Evolutionary conservation across 37 sponge, comb jelly and placozoan genomes (phyloP).

Genomic region (Tethya wilhelma): DNA sequence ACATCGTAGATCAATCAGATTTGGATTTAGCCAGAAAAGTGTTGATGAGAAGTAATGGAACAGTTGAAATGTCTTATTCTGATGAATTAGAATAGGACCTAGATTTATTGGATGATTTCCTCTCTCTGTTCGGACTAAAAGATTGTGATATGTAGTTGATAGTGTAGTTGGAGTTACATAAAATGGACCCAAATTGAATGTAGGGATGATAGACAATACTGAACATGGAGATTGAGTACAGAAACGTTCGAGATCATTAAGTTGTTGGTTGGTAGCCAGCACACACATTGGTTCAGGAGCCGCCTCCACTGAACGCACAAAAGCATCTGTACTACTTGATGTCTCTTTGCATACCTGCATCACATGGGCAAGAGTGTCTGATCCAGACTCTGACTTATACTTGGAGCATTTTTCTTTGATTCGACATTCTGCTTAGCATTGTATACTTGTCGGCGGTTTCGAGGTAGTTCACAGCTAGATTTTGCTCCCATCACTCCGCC

Average conservation of each 20-base stretch:
- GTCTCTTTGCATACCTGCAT: no score
- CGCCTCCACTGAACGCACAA: no score
- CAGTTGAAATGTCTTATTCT: slow-evolving; percentile 23
- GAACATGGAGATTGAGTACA: not conserved
- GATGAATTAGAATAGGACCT: slow-evolving; percentile 45
- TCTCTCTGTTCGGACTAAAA: slow-evolving; percentile 6
- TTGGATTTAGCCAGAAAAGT: slow-evolving; percentile 21
- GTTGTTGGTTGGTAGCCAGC: slow-evolving; percentile 31
- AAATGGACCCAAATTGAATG: slow-evolving; percentile 42
- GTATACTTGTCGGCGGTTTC: no score
- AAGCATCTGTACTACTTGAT: no score
- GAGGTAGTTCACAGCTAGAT: no score
- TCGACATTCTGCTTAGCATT: no score
- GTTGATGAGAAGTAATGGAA: slow-evolving; percentile 47
- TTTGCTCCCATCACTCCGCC: no score
- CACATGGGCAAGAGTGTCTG: no score
- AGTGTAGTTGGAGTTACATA: slow-evolving; percentile 38
- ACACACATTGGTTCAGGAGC: slow-evolving; percentile 53
- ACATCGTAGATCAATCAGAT: not conserved
- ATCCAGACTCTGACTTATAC: no score
- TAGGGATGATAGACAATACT: slow-evolving; percentile 21
- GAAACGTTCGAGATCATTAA: slow-evolving; percentile 7
- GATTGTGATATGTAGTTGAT: slow-evolving; percentile 19
- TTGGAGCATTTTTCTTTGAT: no score
- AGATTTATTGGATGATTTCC: slow-evolving; percentile 18